Conservation (phyloP, 1,140 invertebrate genomes). For the Bacillus rossius region DNA sequence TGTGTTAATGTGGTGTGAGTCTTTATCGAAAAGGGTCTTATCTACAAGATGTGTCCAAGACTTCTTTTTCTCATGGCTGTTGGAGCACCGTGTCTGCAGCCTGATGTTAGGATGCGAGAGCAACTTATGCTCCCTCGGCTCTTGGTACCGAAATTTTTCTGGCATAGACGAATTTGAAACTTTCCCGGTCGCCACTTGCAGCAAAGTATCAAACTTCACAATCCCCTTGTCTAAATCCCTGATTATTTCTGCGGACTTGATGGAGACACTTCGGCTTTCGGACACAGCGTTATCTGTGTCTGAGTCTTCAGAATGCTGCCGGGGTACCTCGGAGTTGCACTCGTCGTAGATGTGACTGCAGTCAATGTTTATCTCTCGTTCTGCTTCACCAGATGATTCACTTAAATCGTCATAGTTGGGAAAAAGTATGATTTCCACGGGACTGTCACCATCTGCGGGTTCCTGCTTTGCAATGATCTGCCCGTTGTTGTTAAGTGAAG, state of each 20-base stretch:
- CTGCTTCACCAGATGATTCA: neutral
- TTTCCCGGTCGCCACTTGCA: conserved; percentile 4
- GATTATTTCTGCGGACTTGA: neutral
- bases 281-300: neutral
- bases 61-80: neutral
- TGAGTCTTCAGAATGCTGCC: neutral
- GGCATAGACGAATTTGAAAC: neutral
- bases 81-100: neutral
- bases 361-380: neutral
- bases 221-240: neutral
- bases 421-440: conserved; percentile 3
- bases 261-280: neutral
- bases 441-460: neutral
- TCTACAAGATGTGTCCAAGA: conserved; percentile 4
- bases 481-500: neutral
- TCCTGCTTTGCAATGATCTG: neutral
- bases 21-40: neutral
- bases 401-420: conserved; percentile 1
- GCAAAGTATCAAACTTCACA: neutral
- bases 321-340: neutral
- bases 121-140: neutral
- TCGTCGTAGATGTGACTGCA: neutral
- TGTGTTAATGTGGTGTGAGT: neutral
- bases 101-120: neutral
- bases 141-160: neutral